Conservation (phyloP, 2,888 invertebrate genomes). For the Sphaerophoria taeniata region DNA sequence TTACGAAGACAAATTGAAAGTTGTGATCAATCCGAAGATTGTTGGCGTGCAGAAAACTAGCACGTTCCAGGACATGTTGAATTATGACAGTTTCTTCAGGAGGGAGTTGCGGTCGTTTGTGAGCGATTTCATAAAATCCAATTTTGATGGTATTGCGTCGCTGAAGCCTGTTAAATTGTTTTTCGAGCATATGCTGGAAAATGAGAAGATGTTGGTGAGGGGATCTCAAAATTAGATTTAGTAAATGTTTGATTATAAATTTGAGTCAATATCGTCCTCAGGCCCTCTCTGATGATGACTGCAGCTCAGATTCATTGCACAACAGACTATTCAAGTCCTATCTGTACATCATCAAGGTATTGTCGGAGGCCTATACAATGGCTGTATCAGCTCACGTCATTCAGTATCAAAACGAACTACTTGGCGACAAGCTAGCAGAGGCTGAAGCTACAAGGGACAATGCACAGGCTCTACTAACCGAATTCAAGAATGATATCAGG, state of each 20-base stretch:
- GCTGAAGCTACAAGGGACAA: background rate
- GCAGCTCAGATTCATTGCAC: background rate
- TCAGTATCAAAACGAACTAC: background rate
- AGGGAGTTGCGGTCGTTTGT: background rate
- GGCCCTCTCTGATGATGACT: background rate
- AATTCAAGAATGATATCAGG: background rate
- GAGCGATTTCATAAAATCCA: background rate
- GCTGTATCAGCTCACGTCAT: background rate
- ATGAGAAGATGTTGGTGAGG: background rate
- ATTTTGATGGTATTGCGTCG: background rate
- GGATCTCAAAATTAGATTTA: too few species aligned
- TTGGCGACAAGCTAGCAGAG: background rate
- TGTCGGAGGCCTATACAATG: conserved; percentile 2
- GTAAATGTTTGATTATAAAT: too few species aligned
- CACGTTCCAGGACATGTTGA: background rate
- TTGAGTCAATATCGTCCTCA: background rate
- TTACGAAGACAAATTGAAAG: background rate
- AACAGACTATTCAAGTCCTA: conserved; percentile 1
- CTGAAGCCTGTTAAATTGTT: background rate
- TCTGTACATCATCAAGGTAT: background rate
- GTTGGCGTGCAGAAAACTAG: background rate
- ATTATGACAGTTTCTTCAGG: background rate
- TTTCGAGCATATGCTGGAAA: background rate
- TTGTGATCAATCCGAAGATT: background rate
- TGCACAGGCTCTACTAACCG: background rate